Evolutionary conservation across 2,113 vertebrate species (phyloP).

Genomic region (Rhea americana): DNA sequence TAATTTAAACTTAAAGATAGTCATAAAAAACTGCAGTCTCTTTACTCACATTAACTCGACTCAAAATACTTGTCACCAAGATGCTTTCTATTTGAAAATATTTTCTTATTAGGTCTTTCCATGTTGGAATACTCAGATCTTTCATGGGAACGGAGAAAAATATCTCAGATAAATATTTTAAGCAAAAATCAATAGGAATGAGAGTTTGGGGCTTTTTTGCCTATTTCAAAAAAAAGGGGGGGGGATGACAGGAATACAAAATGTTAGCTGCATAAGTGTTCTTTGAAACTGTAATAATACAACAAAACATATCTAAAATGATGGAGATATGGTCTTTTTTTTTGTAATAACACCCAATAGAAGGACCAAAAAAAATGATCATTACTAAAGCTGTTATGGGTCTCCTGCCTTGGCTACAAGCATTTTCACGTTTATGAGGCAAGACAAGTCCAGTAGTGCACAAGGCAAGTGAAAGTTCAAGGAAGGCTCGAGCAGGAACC

Average conservation of each 20-base stretch:
- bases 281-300: background rate
- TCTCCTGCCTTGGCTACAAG: background rate
- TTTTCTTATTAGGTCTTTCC: background rate
- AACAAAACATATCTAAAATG: background rate
- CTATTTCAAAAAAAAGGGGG: background rate
- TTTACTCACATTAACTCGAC: background rate
- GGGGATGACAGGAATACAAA: background rate
- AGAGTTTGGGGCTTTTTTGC: background rate
- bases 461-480: background rate
- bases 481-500: background rate
- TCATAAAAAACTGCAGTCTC: background rate
- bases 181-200: background rate
- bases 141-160: background rate
- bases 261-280: background rate
- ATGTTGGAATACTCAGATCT: background rate
- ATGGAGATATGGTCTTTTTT: background rate
- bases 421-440: background rate
- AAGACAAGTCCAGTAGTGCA: background rate
- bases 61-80: background rate
- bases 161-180: background rate
- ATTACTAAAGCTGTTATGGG: background rate
- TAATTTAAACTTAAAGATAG: background rate
- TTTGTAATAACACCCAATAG: background rate
- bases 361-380: background rate
- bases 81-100: background rate